These are phyloP conservation scores for Achatina immaculata DNA, from an alignment of 1,140 invertebrate species.

Conservation along the genomic window DNA sequence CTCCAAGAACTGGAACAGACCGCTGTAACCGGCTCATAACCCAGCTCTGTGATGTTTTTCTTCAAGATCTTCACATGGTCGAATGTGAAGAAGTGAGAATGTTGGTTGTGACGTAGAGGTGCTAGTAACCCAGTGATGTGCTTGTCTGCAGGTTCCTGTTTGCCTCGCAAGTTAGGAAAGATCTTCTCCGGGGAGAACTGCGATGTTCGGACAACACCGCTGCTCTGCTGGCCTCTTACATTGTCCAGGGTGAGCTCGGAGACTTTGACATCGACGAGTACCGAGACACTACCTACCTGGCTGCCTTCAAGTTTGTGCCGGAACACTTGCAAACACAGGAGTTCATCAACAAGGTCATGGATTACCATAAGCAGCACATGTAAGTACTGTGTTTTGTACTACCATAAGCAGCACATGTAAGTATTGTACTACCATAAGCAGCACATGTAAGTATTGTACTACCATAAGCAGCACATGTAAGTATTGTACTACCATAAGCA, in stretches of 20 bases:
- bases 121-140: too few species aligned
- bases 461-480: too few species aligned
- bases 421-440: too few species aligned
- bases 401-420: too few species aligned
- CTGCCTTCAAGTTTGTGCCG: slow-evolving; percentile 94
- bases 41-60: too few species aligned
- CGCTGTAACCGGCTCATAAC: too few species aligned
- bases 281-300: slow-evolving; percentile 95
- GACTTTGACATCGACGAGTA: slow-evolving; percentile 98
- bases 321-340: slow-evolving; percentile 87
- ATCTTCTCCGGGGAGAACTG: slow-evolving; percentile 89
- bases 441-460: too few species aligned
- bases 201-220: slow-evolving; percentile 99
- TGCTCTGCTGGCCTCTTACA: slow-evolving; percentile 97
- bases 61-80: too few species aligned
- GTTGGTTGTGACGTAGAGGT: too few species aligned
- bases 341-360: slow-evolving; percentile 95
- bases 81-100: too few species aligned
- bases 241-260: slow-evolving; percentile 92
- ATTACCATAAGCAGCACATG: slow-evolving; percentile 98
- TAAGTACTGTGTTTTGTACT: slow-evolving; percentile 76
- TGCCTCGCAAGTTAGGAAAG: slow-evolving; percentile 96
- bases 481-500: too few species aligned
- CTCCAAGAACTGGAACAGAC: too few species aligned
- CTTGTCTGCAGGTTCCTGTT: slow-evolving; percentile 93